Conservation (phyloP, 2,797 vertebrate genomes). For the Eurystomus glaucurus region DNA sequence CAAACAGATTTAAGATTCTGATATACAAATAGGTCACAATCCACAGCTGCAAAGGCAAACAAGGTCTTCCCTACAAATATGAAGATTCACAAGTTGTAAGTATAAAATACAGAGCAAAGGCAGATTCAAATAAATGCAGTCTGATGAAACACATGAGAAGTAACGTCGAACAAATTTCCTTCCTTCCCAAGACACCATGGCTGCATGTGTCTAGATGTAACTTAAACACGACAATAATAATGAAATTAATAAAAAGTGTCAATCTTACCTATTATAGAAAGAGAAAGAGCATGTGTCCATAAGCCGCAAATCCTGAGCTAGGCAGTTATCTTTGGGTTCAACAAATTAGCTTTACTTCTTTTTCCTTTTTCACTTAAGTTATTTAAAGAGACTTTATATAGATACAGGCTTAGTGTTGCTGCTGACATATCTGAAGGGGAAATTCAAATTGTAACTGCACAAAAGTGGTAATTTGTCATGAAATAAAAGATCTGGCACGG, state of each 20-base stretch:
- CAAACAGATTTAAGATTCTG: background rate
- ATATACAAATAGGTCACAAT: background rate
- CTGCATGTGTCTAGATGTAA: background rate
- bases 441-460: background rate
- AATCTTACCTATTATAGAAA: background rate
- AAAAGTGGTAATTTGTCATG: background rate
- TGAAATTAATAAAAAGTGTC: background rate
- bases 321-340: background rate
- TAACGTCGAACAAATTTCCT: background rate
- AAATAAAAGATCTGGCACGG: background rate
- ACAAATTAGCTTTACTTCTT: background rate
- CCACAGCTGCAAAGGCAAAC: background rate
- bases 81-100: background rate
- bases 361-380: background rate
- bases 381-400: background rate
- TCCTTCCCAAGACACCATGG: background rate
- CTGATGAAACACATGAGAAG: background rate
- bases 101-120: background rate
- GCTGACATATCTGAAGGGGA: background rate
- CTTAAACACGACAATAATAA: background rate
- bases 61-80: background rate
- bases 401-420: background rate
- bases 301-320: background rate
- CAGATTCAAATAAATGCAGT: background rate
- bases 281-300: background rate